Evolutionary conservation across 2,797 vertebrate genomes (phyloP).

Genomic region (Thunnus albacares): DNA sequence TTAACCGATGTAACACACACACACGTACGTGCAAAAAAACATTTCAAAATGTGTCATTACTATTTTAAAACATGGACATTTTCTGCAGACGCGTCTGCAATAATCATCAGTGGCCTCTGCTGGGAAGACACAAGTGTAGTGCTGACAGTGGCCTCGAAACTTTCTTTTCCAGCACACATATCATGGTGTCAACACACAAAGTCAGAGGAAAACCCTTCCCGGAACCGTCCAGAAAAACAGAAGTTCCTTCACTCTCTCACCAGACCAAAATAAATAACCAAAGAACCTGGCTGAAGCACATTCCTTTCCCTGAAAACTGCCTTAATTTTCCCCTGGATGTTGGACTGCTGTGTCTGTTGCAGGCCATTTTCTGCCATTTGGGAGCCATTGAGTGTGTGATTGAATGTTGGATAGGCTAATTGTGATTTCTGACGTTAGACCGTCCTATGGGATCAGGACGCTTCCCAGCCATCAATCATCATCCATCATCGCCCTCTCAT

Average conservation of each 20-base stretch:
- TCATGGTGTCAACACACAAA: conserved; percentile 73
- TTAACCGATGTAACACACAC: not conserved
- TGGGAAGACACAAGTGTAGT: conserved; percentile 36
- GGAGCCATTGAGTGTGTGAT: conserved; percentile 62
- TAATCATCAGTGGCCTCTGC: conserved; percentile 60
- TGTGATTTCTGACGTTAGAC: conserved; percentile 62
- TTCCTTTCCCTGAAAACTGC: conserved; percentile 59
- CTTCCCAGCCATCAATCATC: conserved; percentile 59
- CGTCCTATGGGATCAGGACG: conserved; percentile 58
- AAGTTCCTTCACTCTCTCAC: conserved; percentile 54
- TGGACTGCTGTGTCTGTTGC: conserved; percentile 19
- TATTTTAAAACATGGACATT: conserved; percentile 38
- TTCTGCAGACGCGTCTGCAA: conserved; percentile 60
- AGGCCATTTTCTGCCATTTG: conserved; percentile 45
- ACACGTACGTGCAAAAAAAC: not conserved
- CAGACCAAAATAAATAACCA: conserved; percentile 74
- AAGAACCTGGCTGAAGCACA: conserved; percentile 55
- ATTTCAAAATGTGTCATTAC: conserved; percentile 36
- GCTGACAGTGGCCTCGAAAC: conserved; percentile 59
- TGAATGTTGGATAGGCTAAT: conserved; percentile 59
- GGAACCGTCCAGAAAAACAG: conserved; percentile 63
- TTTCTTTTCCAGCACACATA: conserved; percentile 69
- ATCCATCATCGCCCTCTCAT: conserved; percentile 46
- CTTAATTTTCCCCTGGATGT: conserved; percentile 46
- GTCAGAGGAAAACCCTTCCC: conserved; percentile 49